Evolutionary conservation across 2,113 vertebrate species (phyloP), one percentile per base, ranked within the genome.

Genomic region (Entosphenus tridentatus): DNA sequence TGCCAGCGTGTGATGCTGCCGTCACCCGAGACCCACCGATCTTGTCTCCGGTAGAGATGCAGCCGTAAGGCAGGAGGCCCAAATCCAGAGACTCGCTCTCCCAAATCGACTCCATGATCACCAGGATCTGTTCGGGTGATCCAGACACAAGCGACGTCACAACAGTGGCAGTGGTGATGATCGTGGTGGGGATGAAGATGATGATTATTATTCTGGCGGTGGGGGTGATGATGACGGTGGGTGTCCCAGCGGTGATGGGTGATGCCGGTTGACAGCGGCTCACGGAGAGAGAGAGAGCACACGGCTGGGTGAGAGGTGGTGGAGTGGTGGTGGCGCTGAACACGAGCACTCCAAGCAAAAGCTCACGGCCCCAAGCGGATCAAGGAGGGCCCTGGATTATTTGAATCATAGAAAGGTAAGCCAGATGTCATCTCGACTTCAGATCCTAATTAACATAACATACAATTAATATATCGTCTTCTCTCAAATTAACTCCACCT

Each of bases 101-200:
- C 83, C 83, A 84, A 72, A 84, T 82, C 1, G 82, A 84, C 62
- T 85, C 81, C 83, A 85, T 85, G 70, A 85, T 70, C 65, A 75
- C 71, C 68, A 85, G 72, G 0, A 80, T 82, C 83, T 85, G 68
- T 16, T 39, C 39, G 39, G 39, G 39, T 39, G 39, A 39, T 39
- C 39, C 39, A 39, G 39, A 39, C 39, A 39, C 39, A 39, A 39
- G 39, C 39, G 3, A 39, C 39, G 39, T 39, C 39, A 39, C 39
- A 39, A 39, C 39, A 39, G 39, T 39, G 39, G 39, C 39, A 7
- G 39, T 39, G 39, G 39, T 39, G 39, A 39, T 7, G 39, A 39
- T 7, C 39, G 39, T 39, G 39, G 39, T 1, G 39, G 39, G 39
- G 39, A 39, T 39, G 39, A 39, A 39, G 39, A 39, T 7, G 39